Evolutionary conservation across 2,888 invertebrate genomes (phyloP).

Genomic region (Drosophila buzzatii): DNA sequence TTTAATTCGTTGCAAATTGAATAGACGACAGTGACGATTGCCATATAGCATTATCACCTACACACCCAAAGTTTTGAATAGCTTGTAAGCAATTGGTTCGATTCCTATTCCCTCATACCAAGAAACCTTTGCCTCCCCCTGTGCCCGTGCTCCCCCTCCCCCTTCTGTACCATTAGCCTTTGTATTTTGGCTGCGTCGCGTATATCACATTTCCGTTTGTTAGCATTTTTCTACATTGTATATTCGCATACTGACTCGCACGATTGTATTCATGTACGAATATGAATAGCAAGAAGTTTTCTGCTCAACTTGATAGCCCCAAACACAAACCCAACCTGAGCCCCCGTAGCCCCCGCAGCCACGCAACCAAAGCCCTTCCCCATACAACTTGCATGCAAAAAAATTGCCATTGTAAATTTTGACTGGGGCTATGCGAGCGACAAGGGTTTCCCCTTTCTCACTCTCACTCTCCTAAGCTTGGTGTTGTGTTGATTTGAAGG

Average conservation of each 20-base stretch:
- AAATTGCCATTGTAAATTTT: slow-evolving; percentile 62
- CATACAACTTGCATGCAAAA: slow-evolving; percentile 55
- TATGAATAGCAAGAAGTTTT: slow-evolving; percentile 75
- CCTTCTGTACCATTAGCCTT: slow-evolving; percentile 58
- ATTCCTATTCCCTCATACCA: slow-evolving; percentile 25
- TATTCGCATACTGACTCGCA: slow-evolving; percentile 51
- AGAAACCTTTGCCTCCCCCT: neutral
- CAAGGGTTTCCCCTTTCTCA: slow-evolving; percentile 39
- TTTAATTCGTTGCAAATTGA: slow-evolving; percentile 75
- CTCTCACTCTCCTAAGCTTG: neutral
- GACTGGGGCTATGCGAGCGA: slow-evolving; percentile 32
- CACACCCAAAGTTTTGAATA: slow-evolving; percentile 47
- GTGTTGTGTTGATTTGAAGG: slow-evolving; percentile 64
- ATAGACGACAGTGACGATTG: slow-evolving; percentile 69
- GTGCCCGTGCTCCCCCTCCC: neutral
- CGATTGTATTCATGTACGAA: slow-evolving; percentile 39
- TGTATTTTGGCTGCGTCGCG: slow-evolving; percentile 69
- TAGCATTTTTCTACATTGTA: slow-evolving; percentile 70
- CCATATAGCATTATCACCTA: slow-evolving; percentile 68
- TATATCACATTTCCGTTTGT: slow-evolving; percentile 80
- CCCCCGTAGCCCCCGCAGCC: slow-evolving; percentile 12
- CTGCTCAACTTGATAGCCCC: slow-evolving; percentile 79
- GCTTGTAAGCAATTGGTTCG: slow-evolving; percentile 66
- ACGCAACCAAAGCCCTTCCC: slow-evolving; percentile 35
- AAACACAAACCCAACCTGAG: slow-evolving; percentile 25